Percentiles rank a stretch among this genome's conserved stretches.
phyloP scores from a whole-genome alignment of 2,113 vertebrate species.

The Lathamus discolor region DNA sequence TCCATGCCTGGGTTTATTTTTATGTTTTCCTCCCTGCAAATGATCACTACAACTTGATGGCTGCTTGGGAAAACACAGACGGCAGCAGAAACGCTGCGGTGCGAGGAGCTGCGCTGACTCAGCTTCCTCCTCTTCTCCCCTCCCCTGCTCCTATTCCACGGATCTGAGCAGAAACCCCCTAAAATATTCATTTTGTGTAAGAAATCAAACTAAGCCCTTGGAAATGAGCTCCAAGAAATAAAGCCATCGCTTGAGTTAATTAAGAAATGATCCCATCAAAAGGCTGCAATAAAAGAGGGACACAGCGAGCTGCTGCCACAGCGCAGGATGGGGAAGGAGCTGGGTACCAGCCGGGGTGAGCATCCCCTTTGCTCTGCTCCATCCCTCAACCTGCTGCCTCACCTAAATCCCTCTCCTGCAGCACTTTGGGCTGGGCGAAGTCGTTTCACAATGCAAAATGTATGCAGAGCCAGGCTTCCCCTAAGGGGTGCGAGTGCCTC shows the following conservation, averaged over 20 bases:
- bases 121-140: not conserved
- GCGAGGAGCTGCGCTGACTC: conserved; percentile 46
- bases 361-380: not conserved
- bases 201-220: conserved; percentile 76
- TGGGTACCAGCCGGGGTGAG: not conserved
- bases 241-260: conserved; percentile 76
- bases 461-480: conserved; percentile 43
- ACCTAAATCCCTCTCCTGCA: not conserved
- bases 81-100: not conserved
- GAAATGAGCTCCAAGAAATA: conserved; percentile 68
- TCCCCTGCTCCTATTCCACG: not conserved
- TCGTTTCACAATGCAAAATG: not conserved
- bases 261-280: conserved; percentile 71
- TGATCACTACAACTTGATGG: conserved; percentile 53
- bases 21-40: conserved; percentile 49
- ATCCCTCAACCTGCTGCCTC: not conserved
- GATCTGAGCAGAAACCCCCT: not conserved
- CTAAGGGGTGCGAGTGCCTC: conserved; percentile 54
- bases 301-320: not conserved
- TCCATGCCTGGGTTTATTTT: conserved; percentile 55
- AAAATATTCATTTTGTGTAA: conserved; percentile 76
- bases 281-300: conserved; percentile 44
- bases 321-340: not conserved
- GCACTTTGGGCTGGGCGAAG: fast-evolving
- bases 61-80: conserved; percentile 55